phyloP scores from a whole-genome alignment of 2,888 invertebrate genomes.

The Periphyllus acericola region DNA sequence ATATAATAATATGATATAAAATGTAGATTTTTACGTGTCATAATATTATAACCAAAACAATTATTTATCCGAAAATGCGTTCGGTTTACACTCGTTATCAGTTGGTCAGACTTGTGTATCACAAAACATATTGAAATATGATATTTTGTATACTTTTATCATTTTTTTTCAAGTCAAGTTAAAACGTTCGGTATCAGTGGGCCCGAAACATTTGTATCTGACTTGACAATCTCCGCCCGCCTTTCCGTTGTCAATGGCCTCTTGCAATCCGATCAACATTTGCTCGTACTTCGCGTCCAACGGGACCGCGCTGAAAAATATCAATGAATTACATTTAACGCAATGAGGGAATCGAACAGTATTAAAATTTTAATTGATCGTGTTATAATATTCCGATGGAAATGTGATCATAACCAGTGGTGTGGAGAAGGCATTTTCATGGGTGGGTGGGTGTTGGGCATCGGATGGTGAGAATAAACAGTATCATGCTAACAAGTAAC shows the following conservation, averaged over 20 bases:
- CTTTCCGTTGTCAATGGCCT: conserved; percentile 50
- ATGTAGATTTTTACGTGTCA: neutral
- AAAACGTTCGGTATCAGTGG: neutral
- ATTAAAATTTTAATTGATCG: too few species aligned
- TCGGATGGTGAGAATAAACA: too few species aligned
- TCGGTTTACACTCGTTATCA: neutral
- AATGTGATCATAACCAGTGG: too few species aligned
- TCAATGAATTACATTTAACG: neutral
- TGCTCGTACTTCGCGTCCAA: conserved; percentile 43
- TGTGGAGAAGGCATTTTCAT: too few species aligned
- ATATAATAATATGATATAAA: too few species aligned
- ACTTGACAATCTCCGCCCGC: conserved; percentile 36
- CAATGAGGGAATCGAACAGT: too few species aligned
- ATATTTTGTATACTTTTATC: neutral
- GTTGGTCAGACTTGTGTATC: neutral
- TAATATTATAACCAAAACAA: neutral
- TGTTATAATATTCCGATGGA: too few species aligned
- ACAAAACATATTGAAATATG: neutral
- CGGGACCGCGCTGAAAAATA: conserved; percentile 32
- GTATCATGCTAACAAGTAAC: too few species aligned
- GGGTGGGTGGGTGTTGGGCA: too few species aligned
- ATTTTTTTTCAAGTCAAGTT: neutral
- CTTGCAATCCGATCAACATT: conserved; percentile 42
- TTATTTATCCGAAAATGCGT: neutral
- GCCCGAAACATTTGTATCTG: conserved; percentile 41